Percentiles rank a stretch among this genome's conserved stretches.
These are phyloP conservation scores for Phyllostomus discolor DNA, from an alignment of 2,113 vertebrate genomes.

Conservation along the genomic window DNA sequence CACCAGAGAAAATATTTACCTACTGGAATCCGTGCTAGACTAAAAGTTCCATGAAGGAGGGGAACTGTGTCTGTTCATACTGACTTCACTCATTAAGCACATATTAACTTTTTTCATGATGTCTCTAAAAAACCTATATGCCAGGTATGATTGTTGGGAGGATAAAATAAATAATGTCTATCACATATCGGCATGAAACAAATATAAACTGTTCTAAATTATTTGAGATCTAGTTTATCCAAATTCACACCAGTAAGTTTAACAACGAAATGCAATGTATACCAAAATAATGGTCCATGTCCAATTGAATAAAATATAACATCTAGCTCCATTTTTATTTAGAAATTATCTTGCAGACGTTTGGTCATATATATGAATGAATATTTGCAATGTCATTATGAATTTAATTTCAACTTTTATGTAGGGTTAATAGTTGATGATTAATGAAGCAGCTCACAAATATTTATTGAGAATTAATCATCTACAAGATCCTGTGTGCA, in stretches of 20 bases:
- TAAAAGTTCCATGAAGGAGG: not conserved
- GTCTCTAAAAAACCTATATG: not conserved
- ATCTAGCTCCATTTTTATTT: not conserved
- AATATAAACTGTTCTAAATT: not conserved
- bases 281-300: not conserved
- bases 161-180: not conserved
- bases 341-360: not conserved
- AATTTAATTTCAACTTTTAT: not conserved
- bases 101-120: not conserved
- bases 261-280: not conserved
- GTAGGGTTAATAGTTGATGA: not conserved
- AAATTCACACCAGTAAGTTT: not conserved
- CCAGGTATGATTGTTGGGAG: not conserved
- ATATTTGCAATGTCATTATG: not conserved
- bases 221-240: not conserved
- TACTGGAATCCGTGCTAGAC: not conserved
- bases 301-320: not conserved
- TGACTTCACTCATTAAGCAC: not conserved
- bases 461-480: not conserved
- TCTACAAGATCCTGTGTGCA: not conserved
- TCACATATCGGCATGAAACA: not conserved
- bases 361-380: not conserved
- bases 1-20: not conserved
- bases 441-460: not conserved
- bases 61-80: not conserved